These are phyloP conservation scores for Augochlorella aurata DNA, from an alignment of 2,888 invertebrate genomes.

Conservation along the genomic window DNA sequence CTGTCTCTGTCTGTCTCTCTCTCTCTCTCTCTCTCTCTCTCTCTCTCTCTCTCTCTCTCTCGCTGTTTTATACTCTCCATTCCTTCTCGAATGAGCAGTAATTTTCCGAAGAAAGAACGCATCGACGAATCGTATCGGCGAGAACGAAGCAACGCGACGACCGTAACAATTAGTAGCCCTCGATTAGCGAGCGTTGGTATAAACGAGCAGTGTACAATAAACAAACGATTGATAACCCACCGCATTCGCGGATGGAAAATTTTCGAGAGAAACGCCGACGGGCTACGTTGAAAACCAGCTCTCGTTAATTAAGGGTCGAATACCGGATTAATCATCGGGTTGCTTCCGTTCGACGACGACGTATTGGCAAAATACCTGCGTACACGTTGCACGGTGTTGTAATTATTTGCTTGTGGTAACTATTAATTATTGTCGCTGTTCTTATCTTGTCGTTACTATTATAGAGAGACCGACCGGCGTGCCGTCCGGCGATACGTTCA, in stretches of 20 bases:
- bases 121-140: conserved; percentile 30
- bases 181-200: neutral
- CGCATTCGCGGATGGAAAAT: no score
- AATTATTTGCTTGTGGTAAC: conserved; percentile 8
- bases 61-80: no score
- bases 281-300: neutral
- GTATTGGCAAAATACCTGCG: conserved; percentile 59
- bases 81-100: neutral
- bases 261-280: neutral
- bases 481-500: neutral
- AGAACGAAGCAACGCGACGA: conserved; percentile 24
- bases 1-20: no score
- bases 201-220: no score
- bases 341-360: conserved; percentile 41
- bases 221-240: no score
- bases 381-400: conserved; percentile 63
- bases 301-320: neutral
- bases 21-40: no score
- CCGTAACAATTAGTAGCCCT: neutral
- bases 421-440: neutral
- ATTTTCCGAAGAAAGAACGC: neutral
- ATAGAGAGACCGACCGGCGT: neutral
- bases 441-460: neutral
- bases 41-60: no score
- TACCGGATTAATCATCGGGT: neutral